Base-by-base conservation (phyloP, 2,797 vertebrate genomes). In the Salmo trutta region DNA sequence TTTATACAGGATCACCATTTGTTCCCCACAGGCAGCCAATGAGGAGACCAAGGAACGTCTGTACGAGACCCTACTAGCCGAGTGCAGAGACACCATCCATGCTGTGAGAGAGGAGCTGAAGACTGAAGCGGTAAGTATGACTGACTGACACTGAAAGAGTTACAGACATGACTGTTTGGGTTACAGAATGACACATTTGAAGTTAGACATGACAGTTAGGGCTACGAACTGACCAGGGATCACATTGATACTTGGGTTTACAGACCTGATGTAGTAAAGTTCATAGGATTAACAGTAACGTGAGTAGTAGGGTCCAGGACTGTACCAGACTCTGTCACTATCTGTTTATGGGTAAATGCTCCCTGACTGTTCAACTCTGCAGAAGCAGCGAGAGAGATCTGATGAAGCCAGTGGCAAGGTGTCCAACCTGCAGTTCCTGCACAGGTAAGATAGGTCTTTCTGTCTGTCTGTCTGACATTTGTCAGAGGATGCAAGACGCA, bases 61-160 rank as follows among this genome's bases (percentile, higher is more conserved):
- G 77, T 99, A 99, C 75, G 98, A 99, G 76, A 97, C 97, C 68
- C 92, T 99, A 82, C 93, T 99, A 91, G 96, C 95, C 0, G 98
- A 99, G 89, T 99, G 98, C 85, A 95, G 98, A 91, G 98, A 99
- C 85, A 97, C 98, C 82, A 97, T 99, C 86, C 98, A 99, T 89
- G 96, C 97, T 3, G 97, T 99, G 59, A 94, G 95, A 77, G 98
- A 99, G 68, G 98, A 99, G 47, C 91, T 99, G 62, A 97, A 97
- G 93, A 93, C 91, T 0, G 98, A 99, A 77, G 94, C 95, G 94
- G 98, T 99, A 86, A 91, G 93, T 72, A 12, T 1, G 0, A 5
- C 29, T 21, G 14, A n/a, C 21, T 14, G 1, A 1, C n/a, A 27
- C 8, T 8, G 8, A 41, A 41, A 2, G 17, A 0, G 2, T 74